phyloP scores from a whole-genome alignment of 1,140 invertebrate genomes.

The Zaprionus africanus region DNA sequence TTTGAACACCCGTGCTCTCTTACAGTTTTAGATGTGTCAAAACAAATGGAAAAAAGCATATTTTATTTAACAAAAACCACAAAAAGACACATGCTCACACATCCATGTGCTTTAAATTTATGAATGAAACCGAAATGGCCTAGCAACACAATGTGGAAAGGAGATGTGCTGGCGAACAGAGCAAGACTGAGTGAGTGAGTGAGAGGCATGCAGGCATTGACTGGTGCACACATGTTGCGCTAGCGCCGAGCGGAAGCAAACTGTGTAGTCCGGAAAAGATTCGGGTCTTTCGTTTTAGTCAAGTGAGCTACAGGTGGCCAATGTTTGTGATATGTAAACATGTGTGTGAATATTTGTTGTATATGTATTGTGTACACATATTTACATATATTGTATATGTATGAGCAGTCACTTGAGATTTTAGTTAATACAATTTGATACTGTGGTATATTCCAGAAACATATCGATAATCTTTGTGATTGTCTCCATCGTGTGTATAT shows the following conservation, averaged over 20 bases:
- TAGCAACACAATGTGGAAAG: slow-evolving; percentile 24
- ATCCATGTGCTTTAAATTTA: slow-evolving; percentile 22
- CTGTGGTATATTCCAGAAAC: background rate
- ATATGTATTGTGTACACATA: background rate
- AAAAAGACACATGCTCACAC: background rate
- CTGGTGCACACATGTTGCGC: slow-evolving; percentile 69
- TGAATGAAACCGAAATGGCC: slow-evolving; percentile 51
- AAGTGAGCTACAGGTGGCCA: slow-evolving; percentile 39
- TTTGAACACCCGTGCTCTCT: background rate
- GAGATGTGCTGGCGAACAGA: slow-evolving; percentile 29
- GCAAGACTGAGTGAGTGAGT: slow-evolving; percentile 1
- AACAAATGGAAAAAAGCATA: background rate
- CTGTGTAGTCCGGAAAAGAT: slow-evolving; percentile 50
- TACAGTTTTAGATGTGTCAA: background rate
- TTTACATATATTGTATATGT: background rate
- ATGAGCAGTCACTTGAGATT: background rate
- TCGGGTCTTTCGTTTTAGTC: slow-evolving; percentile 22
- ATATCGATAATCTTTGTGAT: background rate
- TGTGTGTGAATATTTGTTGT: background rate
- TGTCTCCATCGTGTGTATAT: slow-evolving; percentile 14
- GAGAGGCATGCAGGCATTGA: slow-evolving; percentile 19
- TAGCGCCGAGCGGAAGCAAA: slow-evolving; percentile 60
- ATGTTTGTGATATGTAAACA: slow-evolving; percentile 7
- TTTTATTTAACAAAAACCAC: slow-evolving; percentile 10
- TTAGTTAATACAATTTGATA: background rate